A percentile compares a stretch with the other conserved stretches of the same genome.
phyloP scores from a whole-genome alignment of 2,888 invertebrate species.

The Temnothorax ravouxi region DNA sequence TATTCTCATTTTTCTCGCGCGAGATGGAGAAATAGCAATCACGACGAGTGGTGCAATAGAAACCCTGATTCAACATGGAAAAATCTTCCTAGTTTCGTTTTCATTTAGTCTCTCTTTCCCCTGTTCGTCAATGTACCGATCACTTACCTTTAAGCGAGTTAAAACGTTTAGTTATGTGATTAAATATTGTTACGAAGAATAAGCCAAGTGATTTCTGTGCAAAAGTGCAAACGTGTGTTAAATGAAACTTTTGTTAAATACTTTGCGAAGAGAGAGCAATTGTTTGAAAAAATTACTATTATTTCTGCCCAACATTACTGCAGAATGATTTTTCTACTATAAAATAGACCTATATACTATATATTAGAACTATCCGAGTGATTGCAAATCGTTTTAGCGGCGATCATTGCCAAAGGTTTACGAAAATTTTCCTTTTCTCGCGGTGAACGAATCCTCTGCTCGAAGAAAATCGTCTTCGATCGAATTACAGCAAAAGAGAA shows the following conservation, averaged over 20 bases:
- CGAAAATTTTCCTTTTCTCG: neutral
- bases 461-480: slow-evolving; percentile 46
- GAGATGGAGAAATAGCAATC: slow-evolving; percentile 68
- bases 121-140: slow-evolving; percentile 6
- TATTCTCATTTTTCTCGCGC: slow-evolving; percentile 53
- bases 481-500: slow-evolving; percentile 38
- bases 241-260: neutral
- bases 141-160: neutral
- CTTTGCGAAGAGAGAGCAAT: neutral
- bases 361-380: neutral
- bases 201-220: neutral
- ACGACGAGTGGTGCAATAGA: slow-evolving; percentile 60
- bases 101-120: neutral
- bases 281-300: neutral
- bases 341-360: neutral
- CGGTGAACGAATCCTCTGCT: neutral
- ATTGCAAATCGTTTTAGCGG: neutral
- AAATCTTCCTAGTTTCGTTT: slow-evolving; percentile 19
- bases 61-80: slow-evolving; percentile 45
- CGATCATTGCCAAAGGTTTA: slow-evolving; percentile 13
- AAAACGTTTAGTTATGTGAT: slow-evolving; percentile 2
- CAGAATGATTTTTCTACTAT: neutral
- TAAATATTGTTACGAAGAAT: neutral
- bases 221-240: neutral
- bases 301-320: neutral